phyloP scores from a whole-genome alignment of 2,797 vertebrate species.

The Phylloscopus collybita region DNA sequence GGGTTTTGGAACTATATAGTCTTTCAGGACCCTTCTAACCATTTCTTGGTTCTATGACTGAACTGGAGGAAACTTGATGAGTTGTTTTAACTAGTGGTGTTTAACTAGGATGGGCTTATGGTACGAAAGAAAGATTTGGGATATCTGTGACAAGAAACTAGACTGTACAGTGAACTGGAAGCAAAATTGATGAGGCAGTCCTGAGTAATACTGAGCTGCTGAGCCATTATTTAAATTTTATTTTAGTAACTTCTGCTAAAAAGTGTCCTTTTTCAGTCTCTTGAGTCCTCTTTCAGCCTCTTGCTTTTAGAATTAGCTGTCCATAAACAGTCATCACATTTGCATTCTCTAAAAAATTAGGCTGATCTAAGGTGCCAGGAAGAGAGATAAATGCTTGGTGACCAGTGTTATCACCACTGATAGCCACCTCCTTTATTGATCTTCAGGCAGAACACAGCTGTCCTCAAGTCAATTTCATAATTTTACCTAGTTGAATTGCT shows the following conservation, averaged over 20 bases:
- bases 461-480: not conserved
- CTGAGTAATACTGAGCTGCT: not conserved
- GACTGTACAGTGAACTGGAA: not conserved
- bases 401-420: not conserved
- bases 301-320: not conserved
- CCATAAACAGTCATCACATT: not conserved
- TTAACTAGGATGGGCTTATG: not conserved
- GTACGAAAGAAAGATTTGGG: not conserved
- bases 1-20: not conserved
- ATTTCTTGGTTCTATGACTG: not conserved
- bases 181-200: not conserved
- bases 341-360: not conserved
- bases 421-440: not conserved
- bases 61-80: not conserved
- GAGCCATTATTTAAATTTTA: not conserved
- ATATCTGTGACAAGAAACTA: not conserved
- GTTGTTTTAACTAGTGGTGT: not conserved
- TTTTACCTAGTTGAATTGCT: not conserved
- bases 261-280: not conserved
- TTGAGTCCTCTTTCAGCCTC: not conserved
- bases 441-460: not conserved
- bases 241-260: not conserved
- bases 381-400: not conserved
- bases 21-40: not conserved
- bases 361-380: not conserved